A percentile compares a stretch with the other conserved stretches of the same genome.
Evolutionary conservation across 2,888 invertebrate species (phyloP).

Genomic region (Lysandra coridon): DNA sequence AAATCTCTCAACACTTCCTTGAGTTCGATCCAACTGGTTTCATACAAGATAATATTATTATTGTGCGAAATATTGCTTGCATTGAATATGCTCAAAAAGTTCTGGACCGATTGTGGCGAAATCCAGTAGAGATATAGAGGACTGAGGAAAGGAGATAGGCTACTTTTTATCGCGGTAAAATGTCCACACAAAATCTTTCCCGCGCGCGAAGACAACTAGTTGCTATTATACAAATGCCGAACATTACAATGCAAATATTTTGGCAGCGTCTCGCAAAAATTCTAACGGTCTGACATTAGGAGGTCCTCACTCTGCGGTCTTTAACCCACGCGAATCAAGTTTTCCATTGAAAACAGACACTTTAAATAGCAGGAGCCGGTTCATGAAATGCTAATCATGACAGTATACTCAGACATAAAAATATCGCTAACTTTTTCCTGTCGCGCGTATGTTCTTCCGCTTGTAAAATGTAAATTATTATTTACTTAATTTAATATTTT

Average conservation of each 20-base stretch:
- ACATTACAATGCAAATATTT: slow-evolving; percentile 8
- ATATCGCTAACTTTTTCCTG: not conserved
- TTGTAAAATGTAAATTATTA: not conserved
- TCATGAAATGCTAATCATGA: not conserved
- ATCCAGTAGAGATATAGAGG: no score
- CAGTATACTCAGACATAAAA: not conserved
- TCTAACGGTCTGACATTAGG: slow-evolving; percentile 1
- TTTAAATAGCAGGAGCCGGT: slow-evolving; percentile 9
- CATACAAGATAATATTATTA: not conserved
- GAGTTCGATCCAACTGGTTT: not conserved
- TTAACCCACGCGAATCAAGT: slow-evolving; percentile 14
- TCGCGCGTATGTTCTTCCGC: not conserved
- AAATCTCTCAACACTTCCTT: not conserved
- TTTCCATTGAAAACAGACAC: not conserved
- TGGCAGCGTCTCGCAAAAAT: not conserved
- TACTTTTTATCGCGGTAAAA: no score
- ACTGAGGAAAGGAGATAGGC: no score
- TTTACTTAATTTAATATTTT: not conserved
- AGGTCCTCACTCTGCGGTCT: not conserved
- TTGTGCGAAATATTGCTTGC: not conserved
- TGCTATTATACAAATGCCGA: not conserved
- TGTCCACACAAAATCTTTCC: no score
- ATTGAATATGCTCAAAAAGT: not conserved
- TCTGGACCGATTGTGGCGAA: not conserved
- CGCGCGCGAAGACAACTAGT: no score